Base-by-base conservation (phyloP, 2,888 invertebrate genomes). In the Phortica magna region DNA sequence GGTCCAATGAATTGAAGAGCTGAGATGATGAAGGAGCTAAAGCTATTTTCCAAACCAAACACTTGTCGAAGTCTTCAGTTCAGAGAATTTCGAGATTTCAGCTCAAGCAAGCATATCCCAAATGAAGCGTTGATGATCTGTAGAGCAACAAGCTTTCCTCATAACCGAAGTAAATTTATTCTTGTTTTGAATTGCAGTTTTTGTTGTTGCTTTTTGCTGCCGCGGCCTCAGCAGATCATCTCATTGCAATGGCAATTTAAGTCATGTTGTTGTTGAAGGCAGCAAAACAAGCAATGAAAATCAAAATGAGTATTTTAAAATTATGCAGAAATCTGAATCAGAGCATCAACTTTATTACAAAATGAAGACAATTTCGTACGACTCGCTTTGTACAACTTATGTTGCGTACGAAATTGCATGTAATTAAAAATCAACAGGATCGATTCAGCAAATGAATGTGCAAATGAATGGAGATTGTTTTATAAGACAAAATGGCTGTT, bases 281-380 rank as follows among this genome's bases (percentile, higher is more conserved):
- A 7, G 43, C 64, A 19, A 7, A 59, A 53, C 53, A 53, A 14
- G 31, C 43, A 79, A 76, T 61, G 74, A 53, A 77, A 78, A 76
- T 73, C 76, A 81, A 82, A 82, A 82, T 80, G 81, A 59, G 19
- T n/a, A 80, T 80, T 81, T 78, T 81, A 82, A 80, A 59, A 78
- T 82, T 80, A 79, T 82, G 80, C 77, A 79, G 71, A 80, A 12
- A 48, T 48, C 48, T 48, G 48, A 48, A 80, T 78, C 78, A 79
- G 80, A 76, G 78, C 76, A 57, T 78, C 78, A 48, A 48, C 14
- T 9, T 48, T 48, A 48, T 12, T 82, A 83, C 80, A 82, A 68
- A 73, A 41, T 72, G 77, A 71, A 57, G 72, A 57, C 59, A 76
- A 76, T 67, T 78, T 14, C 74, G 74, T 57, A 72, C 61, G 71